These are phyloP conservation scores for Epinephelus moara DNA, from an alignment of 2,113 vertebrate species.

Conservation along the genomic window DNA sequence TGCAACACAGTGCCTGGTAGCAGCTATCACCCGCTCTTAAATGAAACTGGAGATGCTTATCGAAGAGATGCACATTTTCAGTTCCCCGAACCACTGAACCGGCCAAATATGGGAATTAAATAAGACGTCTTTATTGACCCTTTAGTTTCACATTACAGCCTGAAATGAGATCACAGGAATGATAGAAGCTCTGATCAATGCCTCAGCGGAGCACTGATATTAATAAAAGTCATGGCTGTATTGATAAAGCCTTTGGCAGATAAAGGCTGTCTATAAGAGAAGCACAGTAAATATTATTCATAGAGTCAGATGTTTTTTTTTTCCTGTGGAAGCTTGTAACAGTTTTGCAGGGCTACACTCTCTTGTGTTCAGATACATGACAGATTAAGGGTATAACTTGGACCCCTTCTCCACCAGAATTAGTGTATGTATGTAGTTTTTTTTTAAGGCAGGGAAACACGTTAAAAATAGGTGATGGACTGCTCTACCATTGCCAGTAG, in stretches of 20 bases:
- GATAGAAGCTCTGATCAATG: slow-evolving; percentile 67
- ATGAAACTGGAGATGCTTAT: slow-evolving; percentile 67
- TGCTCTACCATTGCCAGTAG: no score
- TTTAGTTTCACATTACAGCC: slow-evolving; percentile 77
- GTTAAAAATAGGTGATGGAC: no score
- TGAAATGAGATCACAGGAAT: slow-evolving; percentile 76
- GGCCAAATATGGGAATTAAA: slow-evolving; percentile 58
- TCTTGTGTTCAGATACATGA: slow-evolving; percentile 7
- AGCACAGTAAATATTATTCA: slow-evolving; percentile 27
- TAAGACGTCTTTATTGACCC: slow-evolving; percentile 76
- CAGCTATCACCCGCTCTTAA: slow-evolving; percentile 27
- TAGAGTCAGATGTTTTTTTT: slow-evolving; percentile 10
- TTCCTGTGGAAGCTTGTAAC: slow-evolving; percentile 1
- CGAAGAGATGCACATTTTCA: slow-evolving; percentile 32
- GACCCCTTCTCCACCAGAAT: not conserved
- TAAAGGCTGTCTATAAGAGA: slow-evolving; percentile 35
- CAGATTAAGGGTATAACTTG: slow-evolving; percentile 17
- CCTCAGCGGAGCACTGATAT: slow-evolving; percentile 66
- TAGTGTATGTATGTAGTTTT: no score
- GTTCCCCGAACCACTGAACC: slow-evolving; percentile 55
- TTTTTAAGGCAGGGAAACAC: no score
- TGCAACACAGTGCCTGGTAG: slow-evolving; percentile 3
- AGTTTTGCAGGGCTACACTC: slow-evolving; percentile 23
- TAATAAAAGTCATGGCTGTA: slow-evolving; percentile 74
- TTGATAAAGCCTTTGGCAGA: slow-evolving; percentile 67